Evolutionary conservation across 2,797 vertebrate species (phyloP), one percentile per base, ranked within the genome.

Genomic region (Alcedo atthis): DNA sequence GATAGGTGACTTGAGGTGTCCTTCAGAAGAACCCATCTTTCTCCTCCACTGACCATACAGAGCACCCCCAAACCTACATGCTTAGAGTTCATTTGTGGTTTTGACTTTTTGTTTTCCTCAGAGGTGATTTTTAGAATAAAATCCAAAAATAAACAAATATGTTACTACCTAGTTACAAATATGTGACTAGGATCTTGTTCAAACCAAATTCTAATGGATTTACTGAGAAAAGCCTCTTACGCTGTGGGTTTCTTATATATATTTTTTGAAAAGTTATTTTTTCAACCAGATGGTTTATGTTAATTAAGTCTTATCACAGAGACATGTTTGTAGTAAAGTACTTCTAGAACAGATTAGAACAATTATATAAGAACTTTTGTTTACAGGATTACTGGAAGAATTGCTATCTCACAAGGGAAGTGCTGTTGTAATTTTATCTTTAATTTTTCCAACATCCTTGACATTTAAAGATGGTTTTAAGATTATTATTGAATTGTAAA

Each of bases 251-350:
- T 81, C 42, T 42, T n/a, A 66, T 76, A 46, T 75, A 76, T 82
- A 71, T 12, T 19, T 95, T 95, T 94, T 59, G 59, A 67, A 83
- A 77, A 81, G 76, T 68, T 81, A 13, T 73, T 94, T 93, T 94
- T 93, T 9, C 70, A 94, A 94, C 70, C 95, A 97, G 96, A 97
- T 97, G 90, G 90, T 91, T 91, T 90, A 74, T 96, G 94, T 97
- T 97, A 97, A 98, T 97, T 97, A 97, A 97, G 97, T 97, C 90
- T 96, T 96, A 95, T 96, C 92, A 87, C 82, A 96, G 85, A 96
- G 82, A 97, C 62, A 90, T 96, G 87, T 97, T 97, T 96, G 85
- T 95, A 85, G 77, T 92, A 85, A 96, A 95, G 54, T 87, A 87
- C 92, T 95, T 97, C 91, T 93, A 71, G 81, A 93, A 89, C 92